Evolutionary conservation across 1,140 invertebrate species (phyloP).

Genomic region (Dryas iulia): DNA sequence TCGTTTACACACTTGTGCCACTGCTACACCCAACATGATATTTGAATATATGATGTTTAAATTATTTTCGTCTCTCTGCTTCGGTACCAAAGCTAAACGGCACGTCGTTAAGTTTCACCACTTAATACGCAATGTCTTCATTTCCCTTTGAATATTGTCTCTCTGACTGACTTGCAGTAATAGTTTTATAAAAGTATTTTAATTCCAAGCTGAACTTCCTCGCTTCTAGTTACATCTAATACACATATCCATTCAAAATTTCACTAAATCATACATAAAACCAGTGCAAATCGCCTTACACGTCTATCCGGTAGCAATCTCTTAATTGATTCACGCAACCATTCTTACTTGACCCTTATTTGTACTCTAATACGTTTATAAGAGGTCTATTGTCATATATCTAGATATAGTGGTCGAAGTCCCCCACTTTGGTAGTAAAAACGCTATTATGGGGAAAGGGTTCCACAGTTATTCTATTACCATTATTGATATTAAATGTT

Average conservation of each 20-base stretch:
- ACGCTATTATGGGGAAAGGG: conserved; percentile 62
- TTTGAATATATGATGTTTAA: too few relatives aligned
- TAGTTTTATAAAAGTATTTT: too few relatives aligned
- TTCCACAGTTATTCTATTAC: conserved; percentile 71
- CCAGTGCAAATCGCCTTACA: conserved; percentile 29
- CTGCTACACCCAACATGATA: too few relatives aligned
- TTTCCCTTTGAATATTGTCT: too few relatives aligned
- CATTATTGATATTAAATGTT: conserved; percentile 60
- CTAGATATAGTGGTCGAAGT: not conserved
- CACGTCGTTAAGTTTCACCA: too few relatives aligned
- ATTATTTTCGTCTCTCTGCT: too few relatives aligned
- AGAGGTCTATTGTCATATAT: conserved; percentile 33
- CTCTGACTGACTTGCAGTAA: too few relatives aligned
- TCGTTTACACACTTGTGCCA: too few relatives aligned
- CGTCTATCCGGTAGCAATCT: conserved; percentile 44
- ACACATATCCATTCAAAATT: not conserved
- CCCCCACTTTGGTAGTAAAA: conserved; percentile 45
- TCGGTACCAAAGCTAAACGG: too few relatives aligned
- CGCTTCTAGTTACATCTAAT: not conserved
- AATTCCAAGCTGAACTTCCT: too few relatives aligned
- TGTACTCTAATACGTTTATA: not conserved
- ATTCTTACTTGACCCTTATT: not conserved
- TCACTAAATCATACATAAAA: not conserved
- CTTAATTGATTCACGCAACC: conserved; percentile 62
- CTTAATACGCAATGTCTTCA: too few relatives aligned